phyloP scores from a whole-genome alignment of 2,888 invertebrate species.

The Hemaris fuciformis region DNA sequence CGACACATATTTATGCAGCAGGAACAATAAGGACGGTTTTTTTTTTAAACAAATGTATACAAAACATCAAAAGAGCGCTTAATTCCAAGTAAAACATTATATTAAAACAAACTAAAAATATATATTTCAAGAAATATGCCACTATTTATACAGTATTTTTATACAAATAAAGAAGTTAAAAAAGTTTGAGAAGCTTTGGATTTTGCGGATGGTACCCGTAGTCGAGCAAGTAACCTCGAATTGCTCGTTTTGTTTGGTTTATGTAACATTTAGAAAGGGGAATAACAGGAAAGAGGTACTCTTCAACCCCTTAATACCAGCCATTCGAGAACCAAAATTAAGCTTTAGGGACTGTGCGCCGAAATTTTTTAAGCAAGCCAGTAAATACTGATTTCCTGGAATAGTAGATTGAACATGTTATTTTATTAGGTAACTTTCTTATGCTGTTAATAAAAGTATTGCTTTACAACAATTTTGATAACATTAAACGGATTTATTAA shows the following conservation, averaged over 20 bases:
- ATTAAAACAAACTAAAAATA: too few species aligned
- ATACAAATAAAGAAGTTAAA: neutral
- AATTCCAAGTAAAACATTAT: too few species aligned
- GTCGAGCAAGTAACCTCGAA: constrained; percentile 39
- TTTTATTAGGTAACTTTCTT: neutral
- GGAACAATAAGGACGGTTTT: too few species aligned
- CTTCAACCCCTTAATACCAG: constrained; percentile 49
- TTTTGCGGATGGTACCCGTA: constrained; percentile 23
- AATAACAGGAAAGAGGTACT: constrained; percentile 57
- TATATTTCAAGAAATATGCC: too few species aligned
- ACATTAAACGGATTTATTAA: too few species aligned
- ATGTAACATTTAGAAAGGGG: constrained; percentile 67
- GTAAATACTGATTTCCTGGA: constrained; percentile 33
- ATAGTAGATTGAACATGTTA: neutral
- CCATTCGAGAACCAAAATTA: constrained; percentile 59
- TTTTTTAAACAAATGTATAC: too few species aligned
- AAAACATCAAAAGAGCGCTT: too few species aligned
- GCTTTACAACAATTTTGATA: too few species aligned
- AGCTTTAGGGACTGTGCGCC: constrained; percentile 31
- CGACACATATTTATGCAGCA: too few species aligned
- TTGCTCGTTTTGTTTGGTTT: constrained; percentile 65
- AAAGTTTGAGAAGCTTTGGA: neutral
- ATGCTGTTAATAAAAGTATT: neutral
- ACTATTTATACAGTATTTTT: neutral
- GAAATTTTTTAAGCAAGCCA: constrained; percentile 12